Base-by-base conservation (phyloP, 1,140 invertebrate species). In the Atta cephalotes region DNA sequence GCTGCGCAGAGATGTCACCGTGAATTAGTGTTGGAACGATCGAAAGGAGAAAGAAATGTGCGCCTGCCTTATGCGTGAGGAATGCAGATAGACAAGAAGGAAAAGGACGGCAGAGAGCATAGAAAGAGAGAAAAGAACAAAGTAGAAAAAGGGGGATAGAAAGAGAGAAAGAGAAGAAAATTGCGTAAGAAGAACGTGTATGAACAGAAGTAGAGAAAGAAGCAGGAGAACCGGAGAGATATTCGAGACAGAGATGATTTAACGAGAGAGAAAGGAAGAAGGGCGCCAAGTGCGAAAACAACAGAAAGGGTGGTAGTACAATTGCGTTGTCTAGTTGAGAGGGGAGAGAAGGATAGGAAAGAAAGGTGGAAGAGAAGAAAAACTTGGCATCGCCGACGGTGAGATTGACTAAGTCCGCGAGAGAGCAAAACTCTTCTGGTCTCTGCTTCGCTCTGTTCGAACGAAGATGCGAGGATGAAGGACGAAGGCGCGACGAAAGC, bases 1-100 rank as follows among this genome's bases (percentile, higher is more conserved):
- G 58, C 45, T 62, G 89, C 88, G 87, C 70, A 62, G 82, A 87
- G 76, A 88, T 89, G 93, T 93, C 92, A 92, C 87, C 87, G 92
- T 89, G 91, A 93, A 93, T 93, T 93, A 93, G 87, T 88, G 89
- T 92, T 87, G 74, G 76, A 70, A 66, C 79, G 68, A 71, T 80
- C 80, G 31, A 63, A 91, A 63, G 35, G 60, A 74, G 87, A 91
- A 53, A 90, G 91, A 92, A 89, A 89, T 78, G 87, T 89, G 87
- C 89, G 91, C 87, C 85, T 66, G 85, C 90, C 87, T 77, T 92
- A 91, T 90, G 91, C 90, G 88, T 88, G 78, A 90, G 88, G 90
- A 92, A 93, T 92, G 90, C 87, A 72, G 81, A 68, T 51, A 45
- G 21, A 18, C 3, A 39, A 12, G 35, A 14, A 31, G 7, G 5